A percentile compares a stretch with the other conserved stretches of the same genome.
phyloP scores from a whole-genome alignment of 2,888 invertebrate genomes.

The Latheticus oryzae region DNA sequence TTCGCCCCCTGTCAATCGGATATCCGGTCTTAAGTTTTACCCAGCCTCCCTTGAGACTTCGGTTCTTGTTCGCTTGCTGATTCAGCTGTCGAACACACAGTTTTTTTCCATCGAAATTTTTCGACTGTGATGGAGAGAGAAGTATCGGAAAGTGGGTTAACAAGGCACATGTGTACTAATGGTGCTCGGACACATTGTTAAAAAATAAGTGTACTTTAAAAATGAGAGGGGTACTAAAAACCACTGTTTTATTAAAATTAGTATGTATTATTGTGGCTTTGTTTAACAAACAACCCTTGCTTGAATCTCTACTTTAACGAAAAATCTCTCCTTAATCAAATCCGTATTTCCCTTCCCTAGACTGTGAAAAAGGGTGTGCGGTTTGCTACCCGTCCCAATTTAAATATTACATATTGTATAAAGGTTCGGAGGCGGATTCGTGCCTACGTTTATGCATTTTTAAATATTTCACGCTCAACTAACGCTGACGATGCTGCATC shows the following conservation, averaged over 20 bases:
- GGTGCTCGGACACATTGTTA: not conserved
- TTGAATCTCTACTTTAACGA: too few species aligned
- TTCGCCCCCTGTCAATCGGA: constrained; percentile 55
- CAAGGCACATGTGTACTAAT: not conserved
- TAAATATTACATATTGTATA: constrained; percentile 41
- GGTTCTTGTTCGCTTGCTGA: constrained; percentile 47
- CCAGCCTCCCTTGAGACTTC: constrained; percentile 53
- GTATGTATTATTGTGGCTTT: too few species aligned
- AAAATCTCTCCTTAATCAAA: constrained; percentile 28
- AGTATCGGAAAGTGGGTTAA: constrained; percentile 9
- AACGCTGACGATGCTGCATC: constrained; percentile 32
- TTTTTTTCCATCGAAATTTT: constrained; percentile 7
- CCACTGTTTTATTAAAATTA: too few species aligned
- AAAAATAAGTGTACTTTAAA: too few species aligned
- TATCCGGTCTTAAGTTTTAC: constrained; percentile 56
- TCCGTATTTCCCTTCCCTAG: constrained; percentile 28
- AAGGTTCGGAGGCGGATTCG: constrained; percentile 27
- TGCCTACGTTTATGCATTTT: constrained; percentile 40
- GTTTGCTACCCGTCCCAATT: constrained; percentile 28
- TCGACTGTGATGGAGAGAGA: constrained; percentile 11
- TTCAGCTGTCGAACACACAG: constrained; percentile 50
- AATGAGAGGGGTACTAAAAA: too few species aligned
- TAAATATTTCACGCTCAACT: constrained; percentile 32
- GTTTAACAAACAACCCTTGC: too few species aligned
- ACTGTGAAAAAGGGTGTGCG: constrained; percentile 20